Percentiles rank a stretch among this genome's conserved stretches.
Conservation (phyloP, 2,888 invertebrate genomes). For the Ectemnius continuus region DNA sequence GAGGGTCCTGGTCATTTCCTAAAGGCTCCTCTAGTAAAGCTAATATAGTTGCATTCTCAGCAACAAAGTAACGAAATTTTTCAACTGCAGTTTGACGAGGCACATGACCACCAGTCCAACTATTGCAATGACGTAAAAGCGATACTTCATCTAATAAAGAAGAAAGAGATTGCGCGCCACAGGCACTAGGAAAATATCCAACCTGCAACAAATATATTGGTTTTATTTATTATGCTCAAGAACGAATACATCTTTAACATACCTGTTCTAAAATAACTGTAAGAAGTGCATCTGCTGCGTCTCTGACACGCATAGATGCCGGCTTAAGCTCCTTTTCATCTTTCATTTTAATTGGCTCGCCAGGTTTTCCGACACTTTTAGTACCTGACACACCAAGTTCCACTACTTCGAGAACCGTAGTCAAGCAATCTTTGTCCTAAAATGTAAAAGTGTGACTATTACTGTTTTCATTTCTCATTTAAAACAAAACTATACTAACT, state of each 20-base stretch:
- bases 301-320: constrained; percentile 97
- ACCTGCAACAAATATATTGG: constrained; percentile 79
- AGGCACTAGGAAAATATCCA: constrained; percentile 90
- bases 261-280: constrained; percentile 95
- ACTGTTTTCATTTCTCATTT: neutral
- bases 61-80: constrained; percentile 92
- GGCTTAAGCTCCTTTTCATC: constrained; percentile 98
- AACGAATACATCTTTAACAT: constrained; percentile 1
- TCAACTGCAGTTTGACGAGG: constrained; percentile 82
- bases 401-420: constrained; percentile 96
- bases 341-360: constrained; percentile 94
- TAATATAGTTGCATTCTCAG: constrained; percentile 92
- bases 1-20: constrained; percentile 95
- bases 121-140: constrained; percentile 87
- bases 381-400: constrained; percentile 98
- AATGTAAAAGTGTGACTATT: neutral
- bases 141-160: constrained; percentile 93
- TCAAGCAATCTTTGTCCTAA: constrained; percentile 94
- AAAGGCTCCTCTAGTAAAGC: constrained; percentile 95
- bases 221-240: neutral
- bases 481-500: constrained; percentile 50
- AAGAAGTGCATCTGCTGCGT: constrained; percentile 96
- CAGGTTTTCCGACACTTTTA: constrained; percentile 91
- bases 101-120: constrained; percentile 80
- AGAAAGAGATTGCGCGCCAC: constrained; percentile 90